A percentile compares a stretch with the other conserved stretches of the same genome.
Conservation (phyloP, 2,113 vertebrate genomes). For the Neoarius graeffei region DNA sequence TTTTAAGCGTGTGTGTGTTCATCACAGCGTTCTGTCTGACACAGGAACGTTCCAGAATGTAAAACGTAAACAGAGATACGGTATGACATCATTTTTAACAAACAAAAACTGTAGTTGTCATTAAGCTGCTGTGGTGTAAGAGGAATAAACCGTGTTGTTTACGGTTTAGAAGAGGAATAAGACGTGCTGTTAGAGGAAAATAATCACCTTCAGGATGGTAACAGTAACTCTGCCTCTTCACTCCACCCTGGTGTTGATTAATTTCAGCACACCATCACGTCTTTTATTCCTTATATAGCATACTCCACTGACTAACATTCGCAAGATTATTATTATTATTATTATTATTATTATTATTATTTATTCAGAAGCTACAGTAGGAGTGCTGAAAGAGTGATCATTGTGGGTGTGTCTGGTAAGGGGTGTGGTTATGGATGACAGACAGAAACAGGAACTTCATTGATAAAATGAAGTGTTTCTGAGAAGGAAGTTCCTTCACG, state of each 20-base stretch:
- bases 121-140: background rate
- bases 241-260: background rate
- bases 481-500: background rate
- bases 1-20: background rate
- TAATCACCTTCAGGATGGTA: background rate
- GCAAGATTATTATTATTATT: background rate
- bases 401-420: background rate
- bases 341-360: too few species aligned
- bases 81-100: background rate
- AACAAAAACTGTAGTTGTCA: background rate
- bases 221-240: background rate
- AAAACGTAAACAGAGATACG: background rate
- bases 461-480: background rate
- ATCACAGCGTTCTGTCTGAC: background rate
- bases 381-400: background rate
- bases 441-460: background rate
- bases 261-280: background rate
- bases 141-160: too few species aligned
- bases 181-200: background rate
- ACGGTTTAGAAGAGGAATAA: too few species aligned
- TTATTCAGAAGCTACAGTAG: background rate
- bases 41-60: background rate
- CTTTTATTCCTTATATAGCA: too few species aligned
- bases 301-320: background rate
- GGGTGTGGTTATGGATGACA: background rate